These are phyloP conservation scores for Mythimna lalbum DNA, from an alignment of 2,888 invertebrate genomes.

Conservation along the genomic window DNA sequence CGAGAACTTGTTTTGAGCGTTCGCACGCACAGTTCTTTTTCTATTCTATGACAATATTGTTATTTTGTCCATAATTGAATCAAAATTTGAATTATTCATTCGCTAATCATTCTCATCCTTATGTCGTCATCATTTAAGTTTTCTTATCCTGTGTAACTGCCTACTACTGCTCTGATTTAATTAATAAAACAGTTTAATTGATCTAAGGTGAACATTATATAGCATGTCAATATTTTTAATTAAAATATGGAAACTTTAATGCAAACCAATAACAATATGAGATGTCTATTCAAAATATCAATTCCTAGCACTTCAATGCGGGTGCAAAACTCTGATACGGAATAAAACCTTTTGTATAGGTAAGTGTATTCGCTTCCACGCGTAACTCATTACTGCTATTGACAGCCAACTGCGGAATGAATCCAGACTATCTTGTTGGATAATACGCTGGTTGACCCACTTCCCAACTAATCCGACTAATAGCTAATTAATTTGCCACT, in stretches of 20 bases:
- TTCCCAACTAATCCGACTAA: constrained; percentile 65
- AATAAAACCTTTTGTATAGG: constrained; percentile 42
- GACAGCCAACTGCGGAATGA: constrained; percentile 67
- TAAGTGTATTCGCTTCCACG: constrained; percentile 48
- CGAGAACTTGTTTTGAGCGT: background rate
- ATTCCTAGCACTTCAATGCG: constrained; percentile 26
- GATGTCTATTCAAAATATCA: constrained; percentile 14
- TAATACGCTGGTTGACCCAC: constrained; percentile 71
- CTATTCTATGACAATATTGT: background rate
- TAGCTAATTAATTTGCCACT: constrained; percentile 68
- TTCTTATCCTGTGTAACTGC: background rate
- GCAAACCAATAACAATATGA: constrained; percentile 1
- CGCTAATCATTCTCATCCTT: background rate
- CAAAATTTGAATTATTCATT: background rate
- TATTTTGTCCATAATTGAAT: background rate
- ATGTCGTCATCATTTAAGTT: too few relatives aligned
- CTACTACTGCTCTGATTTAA: constrained; percentile 4
- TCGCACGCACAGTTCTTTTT: background rate
- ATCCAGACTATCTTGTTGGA: constrained; percentile 66
- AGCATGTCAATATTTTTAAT: background rate
- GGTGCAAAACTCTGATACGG: constrained; percentile 29
- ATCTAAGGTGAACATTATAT: background rate
- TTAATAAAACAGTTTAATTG: constrained; percentile 4
- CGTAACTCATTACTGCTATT: constrained; percentile 66
- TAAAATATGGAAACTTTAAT: background rate